Percentiles rank a stretch among this genome's conserved stretches.
These are phyloP conservation scores for Caenorhabditis plicata DNA, from an alignment of 2,888 invertebrate genomes.

Conservation along the genomic window DNA sequence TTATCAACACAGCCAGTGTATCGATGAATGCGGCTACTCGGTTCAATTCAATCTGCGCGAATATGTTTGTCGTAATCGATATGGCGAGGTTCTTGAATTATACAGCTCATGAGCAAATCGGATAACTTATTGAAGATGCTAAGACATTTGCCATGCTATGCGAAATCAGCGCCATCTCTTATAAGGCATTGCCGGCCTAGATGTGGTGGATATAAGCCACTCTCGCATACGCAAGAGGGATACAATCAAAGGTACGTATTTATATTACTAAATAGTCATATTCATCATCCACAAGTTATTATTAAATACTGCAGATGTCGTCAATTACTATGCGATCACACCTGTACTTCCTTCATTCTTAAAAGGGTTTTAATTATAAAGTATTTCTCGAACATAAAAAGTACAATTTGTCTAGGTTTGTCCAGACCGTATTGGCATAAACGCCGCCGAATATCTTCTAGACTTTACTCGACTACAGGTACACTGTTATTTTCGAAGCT, in stretches of 20 bases:
- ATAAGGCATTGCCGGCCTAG: constrained; percentile 53
- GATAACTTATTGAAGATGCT: constrained; percentile 47
- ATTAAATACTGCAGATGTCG: constrained; percentile 46
- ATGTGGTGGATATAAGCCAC: constrained; percentile 58
- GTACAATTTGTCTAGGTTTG: constrained; percentile 25
- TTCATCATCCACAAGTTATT: neutral
- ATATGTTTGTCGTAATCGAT: constrained; percentile 57
- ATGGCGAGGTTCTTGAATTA: constrained; percentile 44
- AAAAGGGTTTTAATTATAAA: constrained; percentile 31
- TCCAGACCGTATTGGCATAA: constrained; percentile 42
- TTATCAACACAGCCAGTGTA: constrained; percentile 53
- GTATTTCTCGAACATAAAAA: too few relatives aligned
- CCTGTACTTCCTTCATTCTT: constrained; percentile 56
- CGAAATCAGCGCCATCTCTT: constrained; percentile 47
- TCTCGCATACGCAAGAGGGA: constrained; percentile 53
- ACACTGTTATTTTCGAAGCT: neutral
- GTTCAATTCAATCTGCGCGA: constrained; percentile 65
- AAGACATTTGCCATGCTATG: constrained; percentile 54
- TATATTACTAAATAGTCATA: neutral
- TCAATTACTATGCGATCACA: constrained; percentile 61
- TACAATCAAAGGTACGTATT: constrained; percentile 46
- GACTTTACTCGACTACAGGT: constrained; percentile 62
- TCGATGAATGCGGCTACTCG: constrained; percentile 61
- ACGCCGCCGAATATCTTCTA: constrained; percentile 53
- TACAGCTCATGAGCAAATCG: neutral